Percentiles rank a stretch among this genome's conserved stretches.
Evolutionary conservation across 2,888 invertebrate genomes (phyloP).

Genomic region (Drosophila nr. perissopoda): DNA sequence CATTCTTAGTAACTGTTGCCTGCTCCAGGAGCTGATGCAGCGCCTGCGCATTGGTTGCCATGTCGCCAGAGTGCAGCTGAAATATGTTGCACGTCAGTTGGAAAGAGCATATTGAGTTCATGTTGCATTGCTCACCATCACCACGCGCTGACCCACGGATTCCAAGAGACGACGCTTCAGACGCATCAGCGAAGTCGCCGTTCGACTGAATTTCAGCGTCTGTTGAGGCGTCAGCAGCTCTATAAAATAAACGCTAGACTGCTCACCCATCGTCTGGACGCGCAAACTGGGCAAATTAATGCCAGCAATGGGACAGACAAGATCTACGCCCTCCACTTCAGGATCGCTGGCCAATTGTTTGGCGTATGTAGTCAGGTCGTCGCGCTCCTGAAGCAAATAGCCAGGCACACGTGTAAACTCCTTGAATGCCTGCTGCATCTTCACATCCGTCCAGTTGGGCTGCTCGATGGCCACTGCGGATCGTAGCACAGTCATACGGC

Average conservation of each 20-base stretch:
- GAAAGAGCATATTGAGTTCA: background rate
- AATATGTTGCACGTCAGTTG: slow-evolving; percentile 8
- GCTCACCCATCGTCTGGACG: slow-evolving; percentile 54
- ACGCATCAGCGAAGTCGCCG: slow-evolving; percentile 72
- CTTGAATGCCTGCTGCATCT: slow-evolving; percentile 53
- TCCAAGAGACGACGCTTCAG: slow-evolving; percentile 79
- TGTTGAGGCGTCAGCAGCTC: slow-evolving; percentile 81
- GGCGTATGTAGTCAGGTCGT: slow-evolving; percentile 62
- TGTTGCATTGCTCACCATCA: slow-evolving; percentile 63
- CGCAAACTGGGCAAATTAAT: slow-evolving; percentile 82
- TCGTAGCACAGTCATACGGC: slow-evolving; percentile 78
- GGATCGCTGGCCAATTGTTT: slow-evolving; percentile 64
- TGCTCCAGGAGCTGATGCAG: slow-evolving; percentile 51
- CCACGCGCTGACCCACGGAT: slow-evolving; percentile 73
- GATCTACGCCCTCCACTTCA: slow-evolving; percentile 61
- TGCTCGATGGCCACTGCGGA: slow-evolving; percentile 82
- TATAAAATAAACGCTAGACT: slow-evolving; percentile 60
- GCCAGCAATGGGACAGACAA: slow-evolving; percentile 80
- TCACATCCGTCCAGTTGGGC: slow-evolving; percentile 64
- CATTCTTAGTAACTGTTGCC: background rate
- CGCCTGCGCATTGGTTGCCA: slow-evolving; percentile 57
- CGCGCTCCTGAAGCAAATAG: slow-evolving; percentile 72
- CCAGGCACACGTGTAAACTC: slow-evolving; percentile 71
- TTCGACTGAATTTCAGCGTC: slow-evolving; percentile 71
- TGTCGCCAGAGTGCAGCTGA: slow-evolving; percentile 57